Evolutionary conservation across 2,797 vertebrate genomes (phyloP), one percentile per base, ranked within the genome.

Genomic region (Peromyscus nudipes): DNA sequence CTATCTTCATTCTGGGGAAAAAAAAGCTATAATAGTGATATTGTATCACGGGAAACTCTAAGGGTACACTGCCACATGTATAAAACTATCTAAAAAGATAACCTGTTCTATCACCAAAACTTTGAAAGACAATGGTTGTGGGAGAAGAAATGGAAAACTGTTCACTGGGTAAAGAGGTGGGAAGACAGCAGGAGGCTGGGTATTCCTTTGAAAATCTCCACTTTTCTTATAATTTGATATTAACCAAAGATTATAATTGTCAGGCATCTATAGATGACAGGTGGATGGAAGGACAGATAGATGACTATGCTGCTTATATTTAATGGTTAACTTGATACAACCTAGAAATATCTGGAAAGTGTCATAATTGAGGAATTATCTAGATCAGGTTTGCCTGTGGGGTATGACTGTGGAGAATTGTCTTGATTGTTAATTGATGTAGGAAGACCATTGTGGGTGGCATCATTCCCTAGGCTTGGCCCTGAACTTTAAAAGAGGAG

Each of bases 61-160:
- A n/a, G 0, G 25, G 67, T 27, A 55, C 96, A 89, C 31, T 89
- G 92, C 89, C 79, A 67, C 0, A 0, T 64, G 93, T 19, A 83
- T 60, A 55, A 64, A 93, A 93, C 87, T 95, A 96, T 11, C 57
- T 79, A 79, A 87, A 92, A 89, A 91, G n/a, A 73, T 62, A 84
- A 81, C 21, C 55, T 29, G n/a, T 4, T 23, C 84, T 34, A 82
- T 79, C 81, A 65, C 57, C 31, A 3, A 17, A 25, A n/a, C 31
- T 17, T 60, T 40, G 5, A 65, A 82, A 69, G 82, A 77, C 1
- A 76, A 52, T 7, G 46, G 40, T 11, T 34, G 43, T 86, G 77
- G 77, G 60, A 73, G 62, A 46, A 62, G 23, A 67, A 73, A 17
- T 16, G 79, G 91, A 76, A 86, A 73, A 69, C 3, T 0, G 4